phyloP scores from a whole-genome alignment of 2,888 invertebrate genomes.

The Steinernema scapterisci region DNA sequence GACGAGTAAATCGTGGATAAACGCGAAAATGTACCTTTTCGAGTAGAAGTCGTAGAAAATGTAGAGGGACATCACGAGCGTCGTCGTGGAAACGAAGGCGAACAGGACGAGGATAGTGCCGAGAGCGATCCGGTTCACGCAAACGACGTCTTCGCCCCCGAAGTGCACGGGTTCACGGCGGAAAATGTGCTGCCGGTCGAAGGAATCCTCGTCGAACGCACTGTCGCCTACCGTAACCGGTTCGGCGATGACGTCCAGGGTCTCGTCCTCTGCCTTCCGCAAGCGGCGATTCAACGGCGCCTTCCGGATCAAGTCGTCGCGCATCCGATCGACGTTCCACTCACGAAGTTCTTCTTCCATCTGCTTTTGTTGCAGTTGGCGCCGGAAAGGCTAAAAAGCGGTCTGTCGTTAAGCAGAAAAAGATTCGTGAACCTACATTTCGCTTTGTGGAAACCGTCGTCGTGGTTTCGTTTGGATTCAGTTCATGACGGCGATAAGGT shows the following conservation, averaged over 20 bases:
- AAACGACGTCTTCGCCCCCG: conserved; percentile 7
- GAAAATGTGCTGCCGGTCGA: not conserved
- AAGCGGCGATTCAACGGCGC: conserved; percentile 15
- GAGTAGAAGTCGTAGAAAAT: conserved; percentile 20
- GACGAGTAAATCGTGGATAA: not conserved
- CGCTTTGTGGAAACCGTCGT: not conserved
- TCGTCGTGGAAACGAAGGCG: conserved; percentile 20
- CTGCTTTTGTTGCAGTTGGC: not conserved
- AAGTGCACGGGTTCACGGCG: not conserved
- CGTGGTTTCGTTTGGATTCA: not conserved
- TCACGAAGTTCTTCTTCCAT: conserved; percentile 8
- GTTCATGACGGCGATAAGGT: not conserved
- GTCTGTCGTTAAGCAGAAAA: not conserved
- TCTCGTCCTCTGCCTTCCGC: conserved; percentile 32
- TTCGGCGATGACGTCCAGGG: conserved; percentile 33
- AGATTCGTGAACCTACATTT: not conserved
- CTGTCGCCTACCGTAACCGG: conserved; percentile 33
- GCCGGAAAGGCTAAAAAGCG: not conserved
- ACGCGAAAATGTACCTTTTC: not conserved
- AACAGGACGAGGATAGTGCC: conserved; percentile 6
- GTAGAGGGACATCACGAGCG: conserved; percentile 19
- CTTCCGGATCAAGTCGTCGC: conserved; percentile 19
- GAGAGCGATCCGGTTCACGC: conserved; percentile 5
- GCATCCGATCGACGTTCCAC: conserved; percentile 19
- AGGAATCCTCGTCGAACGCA: not conserved